These are phyloP conservation scores for Zingel zingel DNA, from an alignment of 2,113 vertebrate genomes.

Conservation along the genomic window DNA sequence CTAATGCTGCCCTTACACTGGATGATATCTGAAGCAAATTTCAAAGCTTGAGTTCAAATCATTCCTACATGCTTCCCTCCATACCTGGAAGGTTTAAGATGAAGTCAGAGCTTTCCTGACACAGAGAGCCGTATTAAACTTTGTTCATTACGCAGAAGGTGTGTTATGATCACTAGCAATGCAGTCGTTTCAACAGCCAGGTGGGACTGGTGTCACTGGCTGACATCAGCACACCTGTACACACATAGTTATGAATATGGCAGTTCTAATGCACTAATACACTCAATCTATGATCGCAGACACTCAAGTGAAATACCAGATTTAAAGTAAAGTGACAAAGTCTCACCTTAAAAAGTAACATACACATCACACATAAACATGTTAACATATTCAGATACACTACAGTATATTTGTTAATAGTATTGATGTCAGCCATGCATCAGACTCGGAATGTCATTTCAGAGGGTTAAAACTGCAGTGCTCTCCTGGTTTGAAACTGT, in stretches of 20 bases:
- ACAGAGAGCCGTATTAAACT: background rate
- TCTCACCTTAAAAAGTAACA: too few species aligned
- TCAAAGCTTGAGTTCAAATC: background rate
- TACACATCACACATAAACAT: too few species aligned
- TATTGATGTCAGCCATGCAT: too few species aligned
- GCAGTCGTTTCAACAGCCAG: background rate
- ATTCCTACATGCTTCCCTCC: background rate
- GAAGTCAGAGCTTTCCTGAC: background rate
- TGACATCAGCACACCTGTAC: background rate
- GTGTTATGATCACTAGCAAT: background rate
- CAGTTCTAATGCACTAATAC: background rate
- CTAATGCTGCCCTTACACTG: constrained; percentile 1
- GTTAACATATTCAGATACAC: too few species aligned
- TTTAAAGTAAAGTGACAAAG: too few species aligned
- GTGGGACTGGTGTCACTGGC: background rate
- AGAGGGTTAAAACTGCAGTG: too few species aligned
- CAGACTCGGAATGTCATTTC: too few species aligned
- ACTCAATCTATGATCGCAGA: background rate
- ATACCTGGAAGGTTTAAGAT: background rate
- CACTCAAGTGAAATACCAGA: too few species aligned
- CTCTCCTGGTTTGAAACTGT: too few species aligned
- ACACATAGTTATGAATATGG: background rate
- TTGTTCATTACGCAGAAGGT: background rate
- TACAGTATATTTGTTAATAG: too few species aligned
- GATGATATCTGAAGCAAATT: constrained; percentile 15